phyloP scores from a whole-genome alignment of 2,113 vertebrate species.

The Trogon melanurus region DNA sequence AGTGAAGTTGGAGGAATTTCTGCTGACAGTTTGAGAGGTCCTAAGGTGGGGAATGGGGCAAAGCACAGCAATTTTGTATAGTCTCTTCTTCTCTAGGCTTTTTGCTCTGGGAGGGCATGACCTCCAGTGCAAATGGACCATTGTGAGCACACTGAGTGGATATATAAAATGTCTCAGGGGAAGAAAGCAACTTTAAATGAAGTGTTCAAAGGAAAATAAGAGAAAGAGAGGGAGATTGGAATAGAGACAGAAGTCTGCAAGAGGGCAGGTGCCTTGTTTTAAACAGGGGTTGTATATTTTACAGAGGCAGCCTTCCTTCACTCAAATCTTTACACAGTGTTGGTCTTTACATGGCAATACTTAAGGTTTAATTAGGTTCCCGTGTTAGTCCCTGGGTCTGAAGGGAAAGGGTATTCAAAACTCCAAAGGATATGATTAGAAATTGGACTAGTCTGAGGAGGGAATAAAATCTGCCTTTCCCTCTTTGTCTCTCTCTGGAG shows the following conservation, averaged over 20 bases:
- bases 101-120: neutral
- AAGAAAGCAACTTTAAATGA: neutral
- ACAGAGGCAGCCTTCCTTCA: neutral
- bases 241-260: neutral
- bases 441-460: slow-evolving; percentile 27
- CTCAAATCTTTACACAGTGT: neutral
- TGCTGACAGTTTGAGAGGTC: neutral
- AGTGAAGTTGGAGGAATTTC: neutral
- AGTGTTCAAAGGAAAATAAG: neutral
- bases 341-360: neutral
- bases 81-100: neutral
- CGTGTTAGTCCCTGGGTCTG: neutral
- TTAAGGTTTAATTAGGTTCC: slow-evolving; percentile 42
- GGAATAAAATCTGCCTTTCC: slow-evolving; percentile 26
- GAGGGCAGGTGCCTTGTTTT: neutral
- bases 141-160: neutral
- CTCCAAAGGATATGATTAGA: slow-evolving; percentile 34
- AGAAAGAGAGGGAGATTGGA: neutral
- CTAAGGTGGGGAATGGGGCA: neutral
- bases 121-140: neutral
- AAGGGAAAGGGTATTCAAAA: slow-evolving; percentile 27
- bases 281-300: neutral
- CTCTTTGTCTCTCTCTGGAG: slow-evolving; percentile 19
- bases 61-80: neutral
- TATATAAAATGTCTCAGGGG: neutral